Percentiles rank a stretch among this genome's conserved stretches.
Evolutionary conservation across 2,797 vertebrate species (phyloP).

Genomic region (Parauchenoglanis ngamensis): DNA sequence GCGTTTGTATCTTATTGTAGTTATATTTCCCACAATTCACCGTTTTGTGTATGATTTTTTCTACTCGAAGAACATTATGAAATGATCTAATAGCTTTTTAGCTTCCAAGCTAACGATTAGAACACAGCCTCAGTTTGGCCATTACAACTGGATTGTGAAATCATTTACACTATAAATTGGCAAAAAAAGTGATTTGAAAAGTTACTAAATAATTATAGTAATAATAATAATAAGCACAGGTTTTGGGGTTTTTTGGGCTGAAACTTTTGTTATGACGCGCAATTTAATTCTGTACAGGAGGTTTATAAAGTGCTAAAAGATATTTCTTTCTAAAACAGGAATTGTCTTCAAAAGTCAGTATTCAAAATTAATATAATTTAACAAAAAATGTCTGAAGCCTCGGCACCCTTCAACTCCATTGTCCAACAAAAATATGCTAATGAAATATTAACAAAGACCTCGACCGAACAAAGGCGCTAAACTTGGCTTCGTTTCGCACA

Average conservation of each 20-base stretch:
- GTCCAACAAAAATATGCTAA: conserved; percentile 88
- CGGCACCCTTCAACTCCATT: conserved; percentile 69
- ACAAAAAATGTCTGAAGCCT: conserved; percentile 39
- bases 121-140: too few relatives aligned
- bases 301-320: neutral
- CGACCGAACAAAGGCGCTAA: conserved; percentile 84
- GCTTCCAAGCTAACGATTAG: neutral
- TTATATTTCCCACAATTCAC: neutral
- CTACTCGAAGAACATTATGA: neutral
- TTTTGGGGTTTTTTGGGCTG: neutral
- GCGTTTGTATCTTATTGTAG: neutral
- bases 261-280: neutral
- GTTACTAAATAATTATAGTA: neutral
- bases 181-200: neutral
- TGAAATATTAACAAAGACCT: conserved; percentile 91
- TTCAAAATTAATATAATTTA: conserved; percentile 37
- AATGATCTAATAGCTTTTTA: neutral
- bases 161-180: neutral
- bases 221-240: too few relatives aligned
- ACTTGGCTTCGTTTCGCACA: conserved; percentile 61
- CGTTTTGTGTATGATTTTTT: neutral
- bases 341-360: neutral
- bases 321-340: neutral
- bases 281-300: neutral
- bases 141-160: neutral